A percentile compares a stretch with the other conserved stretches of the same genome.
phyloP scores from a whole-genome alignment of 2,797 vertebrate species.

The Naso thynnoides region DNA sequence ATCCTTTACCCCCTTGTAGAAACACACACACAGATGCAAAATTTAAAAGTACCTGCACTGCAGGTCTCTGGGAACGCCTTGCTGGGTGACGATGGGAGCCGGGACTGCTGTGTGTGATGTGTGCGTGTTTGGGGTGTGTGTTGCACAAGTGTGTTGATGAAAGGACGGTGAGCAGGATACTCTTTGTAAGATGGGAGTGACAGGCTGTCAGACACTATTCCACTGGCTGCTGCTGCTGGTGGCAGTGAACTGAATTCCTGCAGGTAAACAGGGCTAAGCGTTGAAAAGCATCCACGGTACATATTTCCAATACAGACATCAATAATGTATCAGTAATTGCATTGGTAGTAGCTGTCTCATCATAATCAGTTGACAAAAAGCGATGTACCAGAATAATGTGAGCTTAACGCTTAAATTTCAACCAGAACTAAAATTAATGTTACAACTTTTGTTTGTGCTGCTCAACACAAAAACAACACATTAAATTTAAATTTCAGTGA shows the following conservation, averaged over 20 bases:
- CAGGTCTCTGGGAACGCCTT: conserved; percentile 93
- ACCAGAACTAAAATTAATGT: not conserved
- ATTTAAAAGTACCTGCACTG: conserved; percentile 87
- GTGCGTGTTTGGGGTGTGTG: conserved; percentile 45
- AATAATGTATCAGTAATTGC: not conserved
- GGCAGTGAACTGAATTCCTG: conserved; percentile 55
- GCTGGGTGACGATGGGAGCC: conserved; percentile 78
- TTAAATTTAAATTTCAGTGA: not conserved
- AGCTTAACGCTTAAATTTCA: not conserved
- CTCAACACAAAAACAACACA: conserved; percentile 8
- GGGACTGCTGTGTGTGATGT: conserved; percentile 23
- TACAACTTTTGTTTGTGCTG: not conserved
- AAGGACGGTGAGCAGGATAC: conserved; percentile 88
- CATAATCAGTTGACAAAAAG: not conserved
- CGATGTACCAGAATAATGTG: not conserved
- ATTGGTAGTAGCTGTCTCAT: not conserved
- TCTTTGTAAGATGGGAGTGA: conserved; percentile 87
- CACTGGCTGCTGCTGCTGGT: conserved; percentile 37
- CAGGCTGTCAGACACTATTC: conserved; percentile 74
- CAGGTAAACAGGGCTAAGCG: conserved; percentile 20
- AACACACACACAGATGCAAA: conserved; percentile 13
- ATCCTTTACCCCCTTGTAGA: conserved; percentile 14
- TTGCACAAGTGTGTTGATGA: conserved; percentile 83
- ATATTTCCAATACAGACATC: not conserved
- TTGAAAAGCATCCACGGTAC: conserved; percentile 7